These are phyloP conservation scores for Tenthredo livida DNA, from an alignment of 2,888 invertebrate genomes.

Conservation along the genomic window DNA sequence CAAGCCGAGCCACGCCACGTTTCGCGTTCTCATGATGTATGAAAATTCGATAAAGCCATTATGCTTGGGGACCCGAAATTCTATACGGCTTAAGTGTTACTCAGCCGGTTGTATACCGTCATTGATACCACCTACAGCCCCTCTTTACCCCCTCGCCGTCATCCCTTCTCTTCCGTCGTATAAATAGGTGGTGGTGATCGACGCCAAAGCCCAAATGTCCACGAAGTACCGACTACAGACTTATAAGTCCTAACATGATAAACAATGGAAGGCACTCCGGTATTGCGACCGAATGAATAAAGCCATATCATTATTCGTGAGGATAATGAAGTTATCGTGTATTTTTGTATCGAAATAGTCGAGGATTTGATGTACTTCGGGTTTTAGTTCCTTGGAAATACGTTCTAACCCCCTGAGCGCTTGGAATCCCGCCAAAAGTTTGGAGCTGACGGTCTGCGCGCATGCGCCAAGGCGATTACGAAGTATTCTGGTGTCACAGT, in stretches of 20 bases:
- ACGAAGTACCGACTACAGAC: neutral
- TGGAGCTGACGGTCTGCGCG: neutral
- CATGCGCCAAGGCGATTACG: neutral
- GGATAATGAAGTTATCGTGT: neutral
- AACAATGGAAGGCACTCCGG: constrained; percentile 21
- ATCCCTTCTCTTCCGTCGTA: constrained; percentile 1
- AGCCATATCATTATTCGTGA: neutral
- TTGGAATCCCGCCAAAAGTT: neutral
- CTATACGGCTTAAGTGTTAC: constrained; percentile 53
- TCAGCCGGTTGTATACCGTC: constrained; percentile 43
- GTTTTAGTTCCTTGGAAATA: neutral
- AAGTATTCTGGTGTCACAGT: neutral
- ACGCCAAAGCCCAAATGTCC: constrained; percentile 29
- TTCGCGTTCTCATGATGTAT: constrained; percentile 52
- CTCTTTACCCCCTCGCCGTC: neutral
- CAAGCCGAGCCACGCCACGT: neutral
- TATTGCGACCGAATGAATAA: neutral
- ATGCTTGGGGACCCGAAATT: constrained; percentile 54
- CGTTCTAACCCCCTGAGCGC: neutral
- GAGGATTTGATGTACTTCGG: neutral
- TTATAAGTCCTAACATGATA: neutral
- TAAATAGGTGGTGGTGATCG: constrained; percentile 31
- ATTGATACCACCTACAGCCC: constrained; percentile 30
- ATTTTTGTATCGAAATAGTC: neutral
- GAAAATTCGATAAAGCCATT: constrained; percentile 56